These are phyloP conservation scores for Diplodus puntazzo DNA, from an alignment of 2,797 vertebrate species.

Conservation along the genomic window DNA sequence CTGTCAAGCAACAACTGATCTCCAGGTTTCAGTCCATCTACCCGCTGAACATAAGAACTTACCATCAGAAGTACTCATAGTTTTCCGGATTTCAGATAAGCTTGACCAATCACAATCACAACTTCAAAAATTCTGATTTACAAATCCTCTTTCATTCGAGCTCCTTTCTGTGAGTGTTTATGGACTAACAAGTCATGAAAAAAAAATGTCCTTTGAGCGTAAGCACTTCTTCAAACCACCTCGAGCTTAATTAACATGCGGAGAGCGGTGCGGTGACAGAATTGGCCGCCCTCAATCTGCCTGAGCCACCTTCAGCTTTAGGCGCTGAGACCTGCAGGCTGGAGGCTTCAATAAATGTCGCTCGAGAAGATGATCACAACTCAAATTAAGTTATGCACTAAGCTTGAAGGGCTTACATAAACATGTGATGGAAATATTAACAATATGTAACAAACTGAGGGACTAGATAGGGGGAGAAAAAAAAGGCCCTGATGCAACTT, in stretches of 20 bases:
- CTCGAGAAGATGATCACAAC: slow-evolving; percentile 74
- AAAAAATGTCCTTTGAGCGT: slow-evolving; percentile 51
- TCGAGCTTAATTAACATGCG: slow-evolving; percentile 75
- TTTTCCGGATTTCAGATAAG: slow-evolving; percentile 3
- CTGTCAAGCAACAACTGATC: not conserved
- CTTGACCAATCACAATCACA: slow-evolving; percentile 10
- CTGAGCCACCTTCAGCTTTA: slow-evolving; percentile 78
- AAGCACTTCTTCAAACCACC: slow-evolving; percentile 70
- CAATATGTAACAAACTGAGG: slow-evolving; percentile 43
- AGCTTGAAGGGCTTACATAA: slow-evolving; percentile 71
- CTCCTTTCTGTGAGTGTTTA: slow-evolving; percentile 54
- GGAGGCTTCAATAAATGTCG: slow-evolving; percentile 77
- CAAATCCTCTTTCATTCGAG: slow-evolving; percentile 41
- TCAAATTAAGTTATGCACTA: slow-evolving; percentile 73
- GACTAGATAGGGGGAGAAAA: not conserved
- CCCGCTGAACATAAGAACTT: slow-evolving; percentile 4
- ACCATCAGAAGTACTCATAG: not conserved
- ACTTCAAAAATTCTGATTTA: slow-evolving; percentile 30
- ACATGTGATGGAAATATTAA: slow-evolving; percentile 76
- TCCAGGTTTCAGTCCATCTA: not conserved
- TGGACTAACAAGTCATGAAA: slow-evolving; percentile 57
- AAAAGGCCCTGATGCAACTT: slow-evolving; percentile 35
- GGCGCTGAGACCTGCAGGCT: slow-evolving; percentile 73
- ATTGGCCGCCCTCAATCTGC: slow-evolving; percentile 78
- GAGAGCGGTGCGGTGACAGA: slow-evolving; percentile 63